These are phyloP conservation scores for Phataginus tricuspis DNA, from an alignment of 2,797 vertebrate genomes.

Conservation along the genomic window DNA sequence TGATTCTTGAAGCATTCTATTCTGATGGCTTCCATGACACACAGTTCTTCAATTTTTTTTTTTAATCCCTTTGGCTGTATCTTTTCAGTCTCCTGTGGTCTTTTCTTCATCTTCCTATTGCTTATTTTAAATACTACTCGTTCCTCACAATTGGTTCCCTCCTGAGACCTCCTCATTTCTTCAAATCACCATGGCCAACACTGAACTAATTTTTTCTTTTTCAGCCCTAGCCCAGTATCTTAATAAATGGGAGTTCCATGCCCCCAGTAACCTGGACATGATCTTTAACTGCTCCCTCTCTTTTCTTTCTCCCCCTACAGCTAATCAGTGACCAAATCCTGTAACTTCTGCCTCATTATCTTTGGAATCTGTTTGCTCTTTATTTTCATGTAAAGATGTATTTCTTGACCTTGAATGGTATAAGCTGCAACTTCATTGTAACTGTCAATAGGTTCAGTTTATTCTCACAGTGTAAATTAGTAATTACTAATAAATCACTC, in stretches of 20 bases:
- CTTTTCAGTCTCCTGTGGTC: background rate
- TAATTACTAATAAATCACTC: background rate
- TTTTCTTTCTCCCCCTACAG: background rate
- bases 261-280: background rate
- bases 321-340: background rate
- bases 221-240: background rate
- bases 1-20: background rate
- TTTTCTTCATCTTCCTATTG: background rate
- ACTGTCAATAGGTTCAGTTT: background rate
- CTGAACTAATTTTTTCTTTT: background rate
- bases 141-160: background rate
- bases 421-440: background rate
- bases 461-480: background rate
- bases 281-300: background rate
- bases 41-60: background rate
- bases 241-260: background rate
- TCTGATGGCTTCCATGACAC: background rate
- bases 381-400: background rate
- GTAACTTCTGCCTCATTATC: background rate
- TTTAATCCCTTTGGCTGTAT: background rate
- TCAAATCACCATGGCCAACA: constrained; percentile 18
- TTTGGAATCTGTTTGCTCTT: background rate
- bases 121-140: background rate
- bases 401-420: background rate
- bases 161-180: background rate